Evolutionary conservation across 64 coral and sea anemone species (phyloP).

Genomic region (Stylophora pistillata): DNA sequence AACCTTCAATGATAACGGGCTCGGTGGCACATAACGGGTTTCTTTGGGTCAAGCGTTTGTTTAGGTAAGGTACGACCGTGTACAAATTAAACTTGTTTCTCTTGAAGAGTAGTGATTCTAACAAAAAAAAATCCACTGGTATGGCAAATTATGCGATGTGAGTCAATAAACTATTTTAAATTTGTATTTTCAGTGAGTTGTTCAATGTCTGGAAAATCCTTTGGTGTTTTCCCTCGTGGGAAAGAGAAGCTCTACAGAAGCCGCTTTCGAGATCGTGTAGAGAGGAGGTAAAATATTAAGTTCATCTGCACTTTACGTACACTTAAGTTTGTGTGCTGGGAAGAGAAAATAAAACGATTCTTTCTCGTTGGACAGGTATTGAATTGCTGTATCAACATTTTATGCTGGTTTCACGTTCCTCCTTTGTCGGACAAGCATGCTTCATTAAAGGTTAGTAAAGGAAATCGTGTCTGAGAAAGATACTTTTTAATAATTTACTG

Average conservation of each 20-base stretch:
- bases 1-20: too few species aligned
- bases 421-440: slow-evolving; percentile 1
- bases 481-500: too few species aligned
- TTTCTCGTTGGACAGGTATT: neutral
- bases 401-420: slow-evolving; percentile 24
- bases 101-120: neutral
- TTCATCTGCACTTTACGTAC: too few species aligned
- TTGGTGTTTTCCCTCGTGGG: slow-evolving; percentile 23
- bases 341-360: neutral
- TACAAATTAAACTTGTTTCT: too few species aligned
- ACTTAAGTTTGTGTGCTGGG: neutral
- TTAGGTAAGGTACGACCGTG: too few species aligned
- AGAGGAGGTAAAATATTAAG: neutral
- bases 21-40: too few species aligned
- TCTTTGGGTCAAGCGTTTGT: too few species aligned
- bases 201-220: slow-evolving; percentile 1
- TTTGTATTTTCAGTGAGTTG: neutral
- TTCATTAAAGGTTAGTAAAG: slow-evolving; percentile 4
- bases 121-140: neutral
- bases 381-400: slow-evolving; percentile 6
- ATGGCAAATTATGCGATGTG: too few species aligned
- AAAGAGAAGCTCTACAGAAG: neutral
- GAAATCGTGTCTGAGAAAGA: too few species aligned
- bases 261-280: neutral
- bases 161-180: too few species aligned